Evolutionary conservation across 2,797 vertebrate species (phyloP), one percentile per base, ranked within the genome.

Genomic region (Chaetophractus vellerosus): DNA sequence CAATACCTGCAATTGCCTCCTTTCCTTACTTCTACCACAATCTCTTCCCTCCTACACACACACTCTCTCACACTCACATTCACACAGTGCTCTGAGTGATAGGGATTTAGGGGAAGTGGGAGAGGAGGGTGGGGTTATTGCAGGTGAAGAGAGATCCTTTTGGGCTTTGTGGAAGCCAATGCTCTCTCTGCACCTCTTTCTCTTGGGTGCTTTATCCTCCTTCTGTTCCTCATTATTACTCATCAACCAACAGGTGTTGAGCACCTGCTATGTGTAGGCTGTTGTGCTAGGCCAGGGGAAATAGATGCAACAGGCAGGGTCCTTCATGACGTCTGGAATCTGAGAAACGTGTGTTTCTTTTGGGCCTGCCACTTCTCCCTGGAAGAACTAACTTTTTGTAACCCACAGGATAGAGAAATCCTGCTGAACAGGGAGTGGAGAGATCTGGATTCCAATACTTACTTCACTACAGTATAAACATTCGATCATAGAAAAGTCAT

Each of bases 331-430:
- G 26, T 21, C 24, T 66, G 24, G 21, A 71, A 45, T 55, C 59
- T 36, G n/a, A 23, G 68, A 85, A 68, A 45, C 11, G 3, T 87
- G 28, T 23, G 45, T 50, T 45, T 88, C 64, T 82, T 36, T 96
- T 38, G 48, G 31, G 71, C 28, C 63, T 57, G 31, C 31, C 8
- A 1, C 36, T n/a, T 74, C 7, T 52, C 38, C n/a, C 19, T 3
- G 15, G 38, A 28, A 90, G 68, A 28, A 50, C 84, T 86, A 69
- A 45, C 45, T 78, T 66, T 80, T 84, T 91, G 19, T 76, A 74
- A 52, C 1, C 9, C 18, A 6, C 0, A 23, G n/a, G 24, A 45
- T 59, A 69, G 55, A 59, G 19, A 68, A 50, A 45, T 33, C 71
- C 23, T 64, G 31, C 66, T 69, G 33, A n/a, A 38, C 9, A 48